phyloP scores from a whole-genome alignment of 2,797 vertebrate genomes.

The Uromys caudimaculatus region DNA sequence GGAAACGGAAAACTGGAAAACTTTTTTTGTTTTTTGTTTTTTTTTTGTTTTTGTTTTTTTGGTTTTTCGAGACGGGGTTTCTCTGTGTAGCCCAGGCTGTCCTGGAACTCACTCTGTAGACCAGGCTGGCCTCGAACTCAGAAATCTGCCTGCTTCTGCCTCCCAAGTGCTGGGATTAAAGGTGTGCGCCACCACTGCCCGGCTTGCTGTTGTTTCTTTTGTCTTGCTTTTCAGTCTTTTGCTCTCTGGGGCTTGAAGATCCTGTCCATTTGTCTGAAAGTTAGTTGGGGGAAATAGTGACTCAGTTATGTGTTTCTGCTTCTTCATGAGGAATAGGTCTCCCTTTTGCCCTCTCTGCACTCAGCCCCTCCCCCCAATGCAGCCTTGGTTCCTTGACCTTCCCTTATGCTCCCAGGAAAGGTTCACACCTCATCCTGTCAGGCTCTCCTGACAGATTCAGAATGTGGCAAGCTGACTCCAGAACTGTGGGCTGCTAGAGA shows the following conservation, averaged over 20 bases:
- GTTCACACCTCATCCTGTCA: not conserved
- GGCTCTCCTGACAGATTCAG: not conserved
- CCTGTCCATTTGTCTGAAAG: not conserved
- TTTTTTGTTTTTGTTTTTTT: no score
- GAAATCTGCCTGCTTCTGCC: no score
- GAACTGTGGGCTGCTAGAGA: not conserved
- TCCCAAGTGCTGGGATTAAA: no score
- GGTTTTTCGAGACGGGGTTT: no score
- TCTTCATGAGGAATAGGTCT: not conserved
- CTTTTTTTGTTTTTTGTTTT: not conserved
- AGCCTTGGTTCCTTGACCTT: not conserved
- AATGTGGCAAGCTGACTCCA: not conserved
- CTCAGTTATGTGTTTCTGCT: not conserved
- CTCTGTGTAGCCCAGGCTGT: no score
- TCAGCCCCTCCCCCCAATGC: not conserved
- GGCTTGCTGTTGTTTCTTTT: not conserved
- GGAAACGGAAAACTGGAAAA: not conserved
- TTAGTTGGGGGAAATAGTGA: not conserved
- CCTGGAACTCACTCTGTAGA: no score
- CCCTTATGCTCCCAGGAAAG: not conserved
- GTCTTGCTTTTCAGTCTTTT: not conserved
- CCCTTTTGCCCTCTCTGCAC: not conserved
- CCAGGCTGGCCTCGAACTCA: no score
- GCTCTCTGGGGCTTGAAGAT: not conserved
- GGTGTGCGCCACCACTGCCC: no score